Evolutionary conservation across 2,113 vertebrate species (phyloP), one percentile per base, ranked within the genome.

Genomic region (Ciconia stormi): DNA sequence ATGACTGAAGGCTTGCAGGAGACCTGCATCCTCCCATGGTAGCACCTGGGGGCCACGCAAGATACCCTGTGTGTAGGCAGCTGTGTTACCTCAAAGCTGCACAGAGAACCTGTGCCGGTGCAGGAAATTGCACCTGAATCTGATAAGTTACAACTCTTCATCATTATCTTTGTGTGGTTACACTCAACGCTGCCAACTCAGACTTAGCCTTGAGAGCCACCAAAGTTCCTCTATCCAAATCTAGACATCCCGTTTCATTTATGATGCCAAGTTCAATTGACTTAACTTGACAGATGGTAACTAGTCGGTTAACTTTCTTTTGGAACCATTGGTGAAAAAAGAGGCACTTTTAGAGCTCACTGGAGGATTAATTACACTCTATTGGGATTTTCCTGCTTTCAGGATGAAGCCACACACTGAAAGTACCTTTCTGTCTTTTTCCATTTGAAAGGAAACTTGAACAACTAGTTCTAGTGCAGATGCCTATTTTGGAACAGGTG

Each of bases 91-190:
- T 38, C 40, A 47, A 58, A 63, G 19, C 30, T 74, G 38, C 56
- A 22, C 22, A 25, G 16, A 18, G 5, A 26, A 2, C 19, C 16
- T 59, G 19, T 70, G 49, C 11, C 0, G 1, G 21, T 26, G 11
- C 6, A 42, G 73, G 44, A 69, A 53, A 63, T 6, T 14, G 11
- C 55, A 58, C 23, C 62, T 26, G n/a, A 53, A 30, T 44, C 26
- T 81, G 59, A 0, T 5, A 63, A 63, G 4, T 38, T 63, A 34
- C 50, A 38, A 34, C 4, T 5, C 19, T 65, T 53, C 38, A 47
- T 59, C 49, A 22, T 69, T n/a, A 13, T 34, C 40, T 82, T 52
- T 59, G 9, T 34, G 23, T 16, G 5, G 30, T 58, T 65, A 26
- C 44, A 21, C 17, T 56, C 56, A 50, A 44, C 16, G 6, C 10